Base-by-base conservation (phyloP, 2,888 invertebrate species). In the Stegana nigrithorax region DNA sequence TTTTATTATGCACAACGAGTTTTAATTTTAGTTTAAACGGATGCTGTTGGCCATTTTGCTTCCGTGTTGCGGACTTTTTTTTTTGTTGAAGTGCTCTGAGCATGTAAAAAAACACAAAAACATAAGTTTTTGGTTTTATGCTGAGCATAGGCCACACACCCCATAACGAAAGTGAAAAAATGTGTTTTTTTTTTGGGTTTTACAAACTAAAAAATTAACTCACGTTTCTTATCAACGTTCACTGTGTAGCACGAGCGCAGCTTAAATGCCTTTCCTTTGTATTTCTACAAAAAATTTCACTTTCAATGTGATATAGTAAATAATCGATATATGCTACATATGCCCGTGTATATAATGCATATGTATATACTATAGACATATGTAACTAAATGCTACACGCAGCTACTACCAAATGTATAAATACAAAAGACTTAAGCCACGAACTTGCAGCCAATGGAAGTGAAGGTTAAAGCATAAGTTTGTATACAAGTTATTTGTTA, bases 211-310 rank as follows among this genome's bases (percentile, higher is more conserved):
- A 17, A 77, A 75, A 75, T 77, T 70, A 73, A 79, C 75, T 75
- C 78, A 75, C 75, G 80, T 79, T 79, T 72, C 79, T 75, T 77
- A 74, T 74, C 79, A 74, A 67, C 62, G 51, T 62, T 10, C 32
- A 23, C 21, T 75, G 2, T 75, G 69, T 57, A 66, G 59, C 12
- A 47, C 55, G 39, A 63, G 53, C 21, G 14, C 17, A 39, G 14
- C 6, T 14, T 14, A 39, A 39, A 39, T 39, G 39, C 39, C 39
- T 39, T 39, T n/a, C n/a, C n/a, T n/a, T n/a, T n/a, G n/a, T n/a
- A n/a, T n/a, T n/a, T n/a, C n/a, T 56, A 66, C 60, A 65, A 62
- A 65, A 55, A 75, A 79, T 75, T 75, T 75, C 75, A 75, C 75
- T 75, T 79, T 75, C 75, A 78, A 72, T 73, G 75, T 66, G 17